Evolutionary conservation across 1,140 invertebrate genomes (phyloP).

Genomic region (Drosophila sulfurigaster): DNA sequence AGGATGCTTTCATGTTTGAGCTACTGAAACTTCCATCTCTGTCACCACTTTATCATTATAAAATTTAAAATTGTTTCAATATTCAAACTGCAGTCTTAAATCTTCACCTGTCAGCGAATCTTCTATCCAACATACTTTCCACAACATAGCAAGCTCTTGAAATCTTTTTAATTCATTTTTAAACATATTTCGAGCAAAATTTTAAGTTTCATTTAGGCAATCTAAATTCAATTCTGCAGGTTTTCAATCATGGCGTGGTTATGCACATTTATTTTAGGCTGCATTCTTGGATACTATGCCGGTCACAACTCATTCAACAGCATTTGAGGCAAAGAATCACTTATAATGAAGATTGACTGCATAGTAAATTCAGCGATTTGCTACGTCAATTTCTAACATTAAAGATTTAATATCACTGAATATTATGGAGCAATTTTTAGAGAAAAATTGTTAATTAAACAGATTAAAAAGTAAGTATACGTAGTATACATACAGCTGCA

Average conservation of each 20-base stretch:
- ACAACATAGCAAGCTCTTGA: background rate
- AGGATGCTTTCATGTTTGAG: too few species aligned
- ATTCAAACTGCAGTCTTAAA: too few species aligned
- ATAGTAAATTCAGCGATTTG: background rate
- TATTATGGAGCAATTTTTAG: too few species aligned
- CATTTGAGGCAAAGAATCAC: background rate
- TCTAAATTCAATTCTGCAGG: background rate
- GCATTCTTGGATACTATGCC: conserved; percentile 51
- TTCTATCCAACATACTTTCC: background rate
- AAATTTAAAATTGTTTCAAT: too few species aligned
- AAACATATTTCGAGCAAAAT: background rate
- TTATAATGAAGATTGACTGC: background rate
- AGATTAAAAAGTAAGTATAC: too few species aligned
- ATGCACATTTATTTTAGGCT: conserved; percentile 46
- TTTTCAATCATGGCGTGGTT: conserved; percentile 45
- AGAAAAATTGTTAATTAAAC: too few species aligned
- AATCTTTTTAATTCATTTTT: background rate
- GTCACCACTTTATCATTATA: too few species aligned
- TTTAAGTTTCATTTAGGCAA: background rate
- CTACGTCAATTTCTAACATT: too few species aligned
- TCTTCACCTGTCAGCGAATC: too few species aligned
- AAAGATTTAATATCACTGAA: too few species aligned
- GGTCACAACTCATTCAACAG: conserved; percentile 22
- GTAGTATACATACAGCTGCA: too few species aligned
- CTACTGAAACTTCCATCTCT: too few species aligned